Evolutionary conservation across 1,140 invertebrate species (phyloP), one percentile per base, ranked within the genome.

Genomic region (Lepidostoma basale): DNA sequence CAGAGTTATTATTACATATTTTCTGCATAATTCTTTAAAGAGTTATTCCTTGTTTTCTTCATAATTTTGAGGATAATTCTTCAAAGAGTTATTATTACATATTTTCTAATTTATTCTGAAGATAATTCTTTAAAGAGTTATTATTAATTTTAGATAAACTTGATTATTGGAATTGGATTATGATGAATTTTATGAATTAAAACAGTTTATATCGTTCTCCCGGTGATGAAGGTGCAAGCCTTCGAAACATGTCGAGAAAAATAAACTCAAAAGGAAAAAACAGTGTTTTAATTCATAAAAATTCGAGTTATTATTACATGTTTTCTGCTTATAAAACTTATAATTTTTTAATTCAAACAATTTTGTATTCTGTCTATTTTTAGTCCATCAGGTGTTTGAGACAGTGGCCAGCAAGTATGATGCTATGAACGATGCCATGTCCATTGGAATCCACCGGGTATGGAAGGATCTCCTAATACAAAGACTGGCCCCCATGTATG

Each of bases 381-480:
- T 79, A 97, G 97, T 98, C 10, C 88, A 95, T 74, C 84, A 90
- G 76, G 96, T 99, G 3, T 99, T 99, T 83, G 90, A 95, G 79
- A 95, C 92, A 81, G 97, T 99, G 3, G 97, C 98, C 3, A 83
- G 88, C 58, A 94, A 90, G 36, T 99, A 99, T 81, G 98, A 99
- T 81, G 70, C 92, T 49, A 99, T 99, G 98, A 99, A 99, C 82
- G 98, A 99, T 88, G 88, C 87, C 0, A 98, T 99, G 96, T 98
- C 95, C 70, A 81, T 91, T 68, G 97, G 97, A 16, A 88, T 99
- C 67, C 98, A 99, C 81, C 83, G 97, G 58, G 73, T 98, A 2
- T 99, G 98, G 98, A 99, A 99, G 79, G 95, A 99, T 81, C 88
- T 91, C 36, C 98, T 99, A 76, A 89, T 99, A 49, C 84, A 89